A percentile compares a stretch with the other conserved stretches of the same genome.
phyloP scores from a whole-genome alignment of 2,888 invertebrate genomes.

The Saturnia japonica region DNA sequence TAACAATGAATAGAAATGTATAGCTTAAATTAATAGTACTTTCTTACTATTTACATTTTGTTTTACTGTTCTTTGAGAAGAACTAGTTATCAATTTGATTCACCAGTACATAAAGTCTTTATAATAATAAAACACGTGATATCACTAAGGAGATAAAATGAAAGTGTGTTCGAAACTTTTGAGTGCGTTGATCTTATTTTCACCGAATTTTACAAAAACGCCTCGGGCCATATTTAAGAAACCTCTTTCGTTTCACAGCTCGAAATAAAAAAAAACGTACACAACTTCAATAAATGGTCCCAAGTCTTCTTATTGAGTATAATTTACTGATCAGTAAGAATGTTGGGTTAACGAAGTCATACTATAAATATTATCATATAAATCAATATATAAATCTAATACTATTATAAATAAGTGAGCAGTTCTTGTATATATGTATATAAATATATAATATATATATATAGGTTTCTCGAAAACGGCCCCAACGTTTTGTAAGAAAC shows the following conservation, averaged over 20 bases:
- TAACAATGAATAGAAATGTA: no score
- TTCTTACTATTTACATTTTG: no score
- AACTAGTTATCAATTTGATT: not conserved
- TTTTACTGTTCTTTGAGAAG: not conserved
- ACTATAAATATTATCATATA: no score
- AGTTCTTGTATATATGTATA: no score
- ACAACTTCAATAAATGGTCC: not conserved
- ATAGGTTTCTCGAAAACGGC: no score
- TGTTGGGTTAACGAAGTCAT: not conserved
- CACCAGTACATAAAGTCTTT: no score
- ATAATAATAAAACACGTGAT: not conserved
- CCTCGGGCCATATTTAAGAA: not conserved
- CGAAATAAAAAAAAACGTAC: not conserved
- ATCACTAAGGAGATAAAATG: not conserved
- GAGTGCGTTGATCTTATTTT: not conserved
- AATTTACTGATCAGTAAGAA: not conserved
- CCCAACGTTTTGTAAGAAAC: no score
- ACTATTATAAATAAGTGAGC: no score
- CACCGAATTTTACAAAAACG: not conserved
- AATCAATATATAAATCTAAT: no score
- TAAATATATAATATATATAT: no score
- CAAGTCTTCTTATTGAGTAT: not conserved
- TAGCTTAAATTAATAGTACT: no score
- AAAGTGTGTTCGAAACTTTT: not conserved
- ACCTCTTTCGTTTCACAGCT: not conserved